Conservation (phyloP, 2,113 vertebrate species). For the Crotalus viridis region DNA sequence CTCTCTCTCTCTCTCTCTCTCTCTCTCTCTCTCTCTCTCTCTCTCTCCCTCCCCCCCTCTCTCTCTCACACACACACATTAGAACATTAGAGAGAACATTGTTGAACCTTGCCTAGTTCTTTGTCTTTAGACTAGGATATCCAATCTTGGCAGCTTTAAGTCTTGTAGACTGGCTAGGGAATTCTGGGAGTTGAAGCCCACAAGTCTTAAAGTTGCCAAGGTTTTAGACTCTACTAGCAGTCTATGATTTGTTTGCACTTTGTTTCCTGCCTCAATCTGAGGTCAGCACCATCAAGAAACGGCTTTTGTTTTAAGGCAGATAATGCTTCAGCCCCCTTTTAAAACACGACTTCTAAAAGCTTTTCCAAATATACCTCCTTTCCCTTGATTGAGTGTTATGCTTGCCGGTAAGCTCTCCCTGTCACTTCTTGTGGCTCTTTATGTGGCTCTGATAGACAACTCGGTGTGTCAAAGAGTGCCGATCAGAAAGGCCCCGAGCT, state of each 20-base stretch:
- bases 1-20: too few species aligned
- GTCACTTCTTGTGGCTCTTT: constrained; percentile 26
- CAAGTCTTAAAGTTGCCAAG: not conserved
- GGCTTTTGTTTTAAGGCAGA: not conserved
- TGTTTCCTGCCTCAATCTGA: not conserved
- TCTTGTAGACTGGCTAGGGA: not conserved
- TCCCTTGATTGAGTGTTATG: not conserved
- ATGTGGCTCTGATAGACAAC: constrained; percentile 66
- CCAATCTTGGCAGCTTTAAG: not conserved
- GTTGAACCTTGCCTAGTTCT: not conserved
- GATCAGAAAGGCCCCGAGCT: constrained; percentile 67
- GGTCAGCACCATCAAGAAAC: not conserved
- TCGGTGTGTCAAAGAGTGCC: constrained; percentile 75
- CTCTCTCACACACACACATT: too few species aligned
- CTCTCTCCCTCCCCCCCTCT: fast-evolving
- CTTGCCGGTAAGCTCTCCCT: constrained; percentile 10
- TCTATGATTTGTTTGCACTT: not conserved
- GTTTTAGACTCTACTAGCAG: not conserved
- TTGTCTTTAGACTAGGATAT: not conserved
- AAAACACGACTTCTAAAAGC: constrained; percentile 11
- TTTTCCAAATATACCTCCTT: constrained; percentile 10
- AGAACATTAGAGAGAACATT: not conserved
- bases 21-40: too few species aligned
- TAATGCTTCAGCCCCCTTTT: not conserved
- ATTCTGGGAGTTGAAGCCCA: not conserved